Evolutionary conservation across 2,797 vertebrate genomes (phyloP).

Genomic region (Lindbergichthys nudifrons): DNA sequence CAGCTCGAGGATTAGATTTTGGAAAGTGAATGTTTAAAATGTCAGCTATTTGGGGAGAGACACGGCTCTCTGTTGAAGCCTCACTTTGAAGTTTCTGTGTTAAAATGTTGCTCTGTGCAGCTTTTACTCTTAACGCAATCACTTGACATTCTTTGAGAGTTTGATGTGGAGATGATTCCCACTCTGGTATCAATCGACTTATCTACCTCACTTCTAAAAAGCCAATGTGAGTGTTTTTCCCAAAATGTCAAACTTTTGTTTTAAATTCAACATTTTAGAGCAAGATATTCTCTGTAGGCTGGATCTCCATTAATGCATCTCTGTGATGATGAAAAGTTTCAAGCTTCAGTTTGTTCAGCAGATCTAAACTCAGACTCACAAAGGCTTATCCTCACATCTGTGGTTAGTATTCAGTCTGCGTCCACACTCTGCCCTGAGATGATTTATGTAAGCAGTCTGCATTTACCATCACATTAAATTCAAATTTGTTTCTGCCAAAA

Average conservation of each 20-base stretch:
- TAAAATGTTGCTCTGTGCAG: background rate
- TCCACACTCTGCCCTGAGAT: constrained; percentile 6
- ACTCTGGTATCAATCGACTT: background rate
- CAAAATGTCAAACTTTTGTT: background rate
- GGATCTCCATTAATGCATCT: background rate
- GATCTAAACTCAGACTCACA: background rate
- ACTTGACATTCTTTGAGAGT: background rate
- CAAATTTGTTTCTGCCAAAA: constrained; percentile 32
- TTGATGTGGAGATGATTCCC: no score
- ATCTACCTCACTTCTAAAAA: background rate
- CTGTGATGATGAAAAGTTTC: constrained; percentile 1
- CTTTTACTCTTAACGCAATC: background rate
- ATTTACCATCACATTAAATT: constrained; percentile 39
- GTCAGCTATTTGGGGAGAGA: background rate
- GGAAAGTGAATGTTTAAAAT: constrained; percentile 2
- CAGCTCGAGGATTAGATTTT: constrained; percentile 15
- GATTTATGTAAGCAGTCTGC: constrained; percentile 47
- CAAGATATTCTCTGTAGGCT: background rate
- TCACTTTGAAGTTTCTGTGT: background rate
- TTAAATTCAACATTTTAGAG: constrained; percentile 1
- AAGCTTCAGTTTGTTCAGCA: background rate
- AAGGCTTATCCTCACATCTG: constrained; percentile 12
- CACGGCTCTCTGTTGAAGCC: background rate
- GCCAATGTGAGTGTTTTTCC: background rate
- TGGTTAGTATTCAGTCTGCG: constrained; percentile 44